Percentiles rank a stretch among this genome's conserved stretches.
Evolutionary conservation across 2,888 invertebrate species (phyloP).

Genomic region (Mimachlamys varia): DNA sequence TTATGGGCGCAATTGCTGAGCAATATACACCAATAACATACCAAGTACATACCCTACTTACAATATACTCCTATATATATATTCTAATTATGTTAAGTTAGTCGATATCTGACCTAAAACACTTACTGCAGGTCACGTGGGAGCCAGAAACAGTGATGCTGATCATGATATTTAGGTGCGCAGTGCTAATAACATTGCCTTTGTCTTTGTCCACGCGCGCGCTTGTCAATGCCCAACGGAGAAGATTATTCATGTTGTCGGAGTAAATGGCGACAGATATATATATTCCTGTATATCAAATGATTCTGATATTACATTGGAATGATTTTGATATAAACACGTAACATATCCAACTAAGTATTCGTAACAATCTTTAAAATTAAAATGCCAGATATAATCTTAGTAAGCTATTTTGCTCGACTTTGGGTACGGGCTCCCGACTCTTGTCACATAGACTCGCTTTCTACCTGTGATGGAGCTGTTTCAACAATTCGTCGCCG

Average conservation of each 20-base stretch:
- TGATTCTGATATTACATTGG: no score
- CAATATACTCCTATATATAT: background rate
- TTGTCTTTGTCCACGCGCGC: background rate
- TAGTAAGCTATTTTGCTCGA: no score
- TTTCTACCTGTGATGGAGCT: no score
- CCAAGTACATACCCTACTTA: background rate
- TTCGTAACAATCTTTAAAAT: no score
- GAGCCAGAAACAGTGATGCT: background rate
- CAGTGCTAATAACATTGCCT: background rate
- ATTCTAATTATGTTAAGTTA: background rate
- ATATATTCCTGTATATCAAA: no score
- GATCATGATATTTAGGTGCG: background rate
- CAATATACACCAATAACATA: background rate
- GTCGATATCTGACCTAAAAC: slow-evolving; percentile 15
- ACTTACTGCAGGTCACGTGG: background rate
- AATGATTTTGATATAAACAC: no score
- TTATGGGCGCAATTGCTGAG: background rate
- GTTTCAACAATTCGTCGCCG: background rate
- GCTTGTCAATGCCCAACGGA: background rate
- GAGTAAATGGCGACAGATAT: background rate
- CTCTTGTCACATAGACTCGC: no score
- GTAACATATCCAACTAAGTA: no score
- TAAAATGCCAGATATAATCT: no score
- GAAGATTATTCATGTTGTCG: background rate
- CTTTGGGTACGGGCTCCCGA: no score